Base-by-base conservation (phyloP, 1,140 invertebrate species). In the Whitmania pigra region DNA sequence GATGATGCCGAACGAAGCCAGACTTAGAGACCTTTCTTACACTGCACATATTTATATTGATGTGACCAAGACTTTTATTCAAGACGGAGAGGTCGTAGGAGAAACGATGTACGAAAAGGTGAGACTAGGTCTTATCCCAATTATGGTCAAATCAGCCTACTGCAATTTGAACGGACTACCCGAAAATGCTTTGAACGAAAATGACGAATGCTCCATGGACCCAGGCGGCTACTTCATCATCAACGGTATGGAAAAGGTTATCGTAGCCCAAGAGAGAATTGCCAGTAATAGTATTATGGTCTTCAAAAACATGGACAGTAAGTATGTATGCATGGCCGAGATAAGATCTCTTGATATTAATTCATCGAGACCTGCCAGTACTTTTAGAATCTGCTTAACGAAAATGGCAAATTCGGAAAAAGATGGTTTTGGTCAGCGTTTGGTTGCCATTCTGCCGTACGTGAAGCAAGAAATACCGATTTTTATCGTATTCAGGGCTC, bases 211-310 rank as follows among this genome's bases (percentile, higher is more conserved):
- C 78, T 95, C 96, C 0, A 83, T 98, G 27, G 96, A 99, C 86
- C 96, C 96, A 66, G 95, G 82, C 13, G 82, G 82, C 2, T 83
- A 83, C 75, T 83, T 83, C 69, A 83, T 83, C 66, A 82, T 83
- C 69, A 83, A 83, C 72, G 82, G 82, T 2, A 82, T 80, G 17
- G 82, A 83, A 73, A 83, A 88, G 84, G 87, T 90, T 2, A 82
- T 99, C 0, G 98, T 99, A 83, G 95, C 95, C 13, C 95, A 99
- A 82, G 95, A 98, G 82, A 97, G 97, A 84, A 99, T 99, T 95
- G 95, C 95, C 18, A 97, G 95, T 15, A 99, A 99, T 80, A 97
- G 94, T 70, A 95, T 98, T 2, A 99, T 98, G 84, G 95, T 99
- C 1, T 99, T 99, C 80, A 90, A 91, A 78, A 94, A 97, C 90